phyloP scores from a whole-genome alignment of 2,888 invertebrate genomes.

The Automeris io region DNA sequence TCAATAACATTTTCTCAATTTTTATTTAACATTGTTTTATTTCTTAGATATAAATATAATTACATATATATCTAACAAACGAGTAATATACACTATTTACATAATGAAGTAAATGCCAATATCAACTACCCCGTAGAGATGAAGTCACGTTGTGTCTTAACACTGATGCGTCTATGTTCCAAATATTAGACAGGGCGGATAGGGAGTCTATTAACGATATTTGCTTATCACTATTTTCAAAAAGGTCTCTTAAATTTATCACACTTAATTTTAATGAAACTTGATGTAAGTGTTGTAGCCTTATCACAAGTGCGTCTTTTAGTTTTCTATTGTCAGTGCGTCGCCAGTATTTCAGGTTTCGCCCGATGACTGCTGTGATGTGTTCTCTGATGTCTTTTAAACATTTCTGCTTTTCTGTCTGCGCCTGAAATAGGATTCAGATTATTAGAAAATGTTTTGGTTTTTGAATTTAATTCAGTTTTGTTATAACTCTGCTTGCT shows the following conservation, averaged over 20 bases:
- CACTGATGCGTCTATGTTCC: slow-evolving; percentile 48
- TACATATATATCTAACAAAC: slow-evolving; percentile 42
- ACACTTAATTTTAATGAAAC: slow-evolving; percentile 54
- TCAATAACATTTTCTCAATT: background rate
- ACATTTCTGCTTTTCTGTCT: slow-evolving; percentile 57
- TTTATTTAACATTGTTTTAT: slow-evolving; percentile 37
- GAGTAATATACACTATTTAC: slow-evolving; percentile 71
- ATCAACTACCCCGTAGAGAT: slow-evolving; percentile 25
- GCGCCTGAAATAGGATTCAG: slow-evolving; percentile 38
- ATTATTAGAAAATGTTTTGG: too few relatives aligned
- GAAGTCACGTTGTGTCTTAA: slow-evolving; percentile 39
- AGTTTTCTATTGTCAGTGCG: slow-evolving; percentile 40
- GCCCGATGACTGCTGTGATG: slow-evolving; percentile 64
- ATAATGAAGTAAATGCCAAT: slow-evolving; percentile 27
- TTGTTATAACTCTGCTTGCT: too few relatives aligned
- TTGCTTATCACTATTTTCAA: slow-evolving; percentile 34
- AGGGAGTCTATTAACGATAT: slow-evolving; percentile 39
- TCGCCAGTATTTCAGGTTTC: slow-evolving; percentile 74
- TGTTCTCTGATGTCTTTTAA: slow-evolving; percentile 68
- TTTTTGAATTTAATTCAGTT: too few relatives aligned
- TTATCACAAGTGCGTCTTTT: slow-evolving; percentile 46
- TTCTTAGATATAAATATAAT: slow-evolving; percentile 58
- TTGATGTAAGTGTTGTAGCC: slow-evolving; percentile 56
- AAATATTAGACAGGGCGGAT: slow-evolving; percentile 41
- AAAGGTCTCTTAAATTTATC: slow-evolving; percentile 50